Evolutionary conservation across 2,113 vertebrate genomes (phyloP).

Genomic region (Calypte anna): DNA sequence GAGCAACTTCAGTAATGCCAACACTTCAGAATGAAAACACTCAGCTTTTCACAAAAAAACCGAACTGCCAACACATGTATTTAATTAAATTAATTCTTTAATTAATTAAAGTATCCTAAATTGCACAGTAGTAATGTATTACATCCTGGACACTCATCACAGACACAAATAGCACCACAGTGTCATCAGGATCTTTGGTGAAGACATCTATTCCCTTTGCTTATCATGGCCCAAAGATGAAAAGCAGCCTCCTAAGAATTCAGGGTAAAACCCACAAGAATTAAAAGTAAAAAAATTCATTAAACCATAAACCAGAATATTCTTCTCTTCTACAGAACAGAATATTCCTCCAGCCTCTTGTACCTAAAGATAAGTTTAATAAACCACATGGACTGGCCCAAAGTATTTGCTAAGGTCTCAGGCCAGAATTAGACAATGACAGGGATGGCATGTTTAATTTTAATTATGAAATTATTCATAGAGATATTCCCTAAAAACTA

Average conservation of each 20-base stretch:
- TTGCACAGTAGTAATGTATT: neutral
- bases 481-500: neutral
- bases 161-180: neutral
- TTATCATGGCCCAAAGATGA: neutral
- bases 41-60: neutral
- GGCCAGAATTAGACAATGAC: neutral
- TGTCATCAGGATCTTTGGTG: neutral
- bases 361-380: neutral
- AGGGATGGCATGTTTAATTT: neutral
- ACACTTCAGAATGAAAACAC: neutral
- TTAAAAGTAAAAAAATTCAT: neutral
- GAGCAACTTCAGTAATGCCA: neutral
- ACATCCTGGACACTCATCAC: neutral
- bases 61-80: neutral
- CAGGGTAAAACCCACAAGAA: neutral
- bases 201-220: neutral
- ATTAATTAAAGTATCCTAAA: neutral
- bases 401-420: neutral
- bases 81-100: neutral
- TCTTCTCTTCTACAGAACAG: neutral
- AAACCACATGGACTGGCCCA: neutral
- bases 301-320: neutral
- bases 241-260: neutral
- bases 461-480: constrained; percentile 5
- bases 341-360: neutral